Evolutionary conservation across 1,140 invertebrate species (phyloP).

Genomic region (Phortica variegata): DNA sequence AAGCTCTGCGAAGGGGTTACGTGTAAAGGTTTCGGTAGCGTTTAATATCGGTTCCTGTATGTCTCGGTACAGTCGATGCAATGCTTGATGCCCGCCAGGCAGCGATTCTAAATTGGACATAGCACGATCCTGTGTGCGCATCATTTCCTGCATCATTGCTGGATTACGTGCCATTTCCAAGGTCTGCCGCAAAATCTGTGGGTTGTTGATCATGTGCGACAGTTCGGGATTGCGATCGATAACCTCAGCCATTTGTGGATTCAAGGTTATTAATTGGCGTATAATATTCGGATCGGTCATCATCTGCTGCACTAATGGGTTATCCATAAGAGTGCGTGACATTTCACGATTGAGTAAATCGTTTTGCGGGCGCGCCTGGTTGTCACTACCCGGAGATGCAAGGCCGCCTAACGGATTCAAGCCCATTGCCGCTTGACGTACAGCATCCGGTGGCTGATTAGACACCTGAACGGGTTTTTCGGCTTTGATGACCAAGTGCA

Average conservation of each 20-base stretch:
- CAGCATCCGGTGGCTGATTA: slow-evolving; percentile 66
- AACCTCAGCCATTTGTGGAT: slow-evolving; percentile 97
- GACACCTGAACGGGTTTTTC: slow-evolving; percentile 62
- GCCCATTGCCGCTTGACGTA: slow-evolving; percentile 74
- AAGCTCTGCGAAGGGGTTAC: slow-evolving; percentile 87
- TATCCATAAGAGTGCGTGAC: slow-evolving; percentile 91
- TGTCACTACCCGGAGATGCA: slow-evolving; percentile 80
- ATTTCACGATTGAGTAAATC: slow-evolving; percentile 94
- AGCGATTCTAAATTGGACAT: slow-evolving; percentile 96
- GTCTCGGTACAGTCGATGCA: slow-evolving; percentile 97
- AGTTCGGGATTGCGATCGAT: slow-evolving; percentile 98
- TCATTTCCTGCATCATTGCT: slow-evolving; percentile 96
- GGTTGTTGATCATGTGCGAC: slow-evolving; percentile 98
- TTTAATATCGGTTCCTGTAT: slow-evolving; percentile 99
- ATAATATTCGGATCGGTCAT: slow-evolving; percentile 98
- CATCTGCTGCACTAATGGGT: slow-evolving; percentile 93
- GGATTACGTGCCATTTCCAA: slow-evolving; percentile 98
- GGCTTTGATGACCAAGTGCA: slow-evolving; percentile 93
- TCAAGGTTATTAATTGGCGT: slow-evolving; percentile 87
- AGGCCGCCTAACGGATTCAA: slow-evolving; percentile 82
- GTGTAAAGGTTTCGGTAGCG: slow-evolving; percentile 85
- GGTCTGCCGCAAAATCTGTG: slow-evolving; percentile 92
- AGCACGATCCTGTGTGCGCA: slow-evolving; percentile 96
- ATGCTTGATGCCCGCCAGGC: slow-evolving; percentile 92
- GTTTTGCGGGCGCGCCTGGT: slow-evolving; percentile 87